These are phyloP conservation scores for Tychaedon coryphoeus DNA, from an alignment of 2,113 vertebrate species.

Conservation along the genomic window DNA sequence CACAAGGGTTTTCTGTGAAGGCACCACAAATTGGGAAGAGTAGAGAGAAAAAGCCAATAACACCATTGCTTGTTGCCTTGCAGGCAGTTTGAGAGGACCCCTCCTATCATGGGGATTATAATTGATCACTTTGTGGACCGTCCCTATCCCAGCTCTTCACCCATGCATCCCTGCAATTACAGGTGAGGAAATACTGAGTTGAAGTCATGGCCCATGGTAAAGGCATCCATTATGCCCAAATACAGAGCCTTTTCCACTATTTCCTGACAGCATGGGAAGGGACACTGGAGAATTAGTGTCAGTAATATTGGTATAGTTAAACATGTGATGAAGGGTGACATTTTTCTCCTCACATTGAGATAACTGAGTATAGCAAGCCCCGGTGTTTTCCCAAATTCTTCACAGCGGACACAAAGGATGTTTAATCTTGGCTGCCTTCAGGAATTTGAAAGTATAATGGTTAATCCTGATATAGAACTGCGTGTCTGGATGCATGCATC, in stretches of 20 bases:
- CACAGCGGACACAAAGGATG: not conserved
- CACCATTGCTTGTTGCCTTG: slow-evolving; percentile 72
- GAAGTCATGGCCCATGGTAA: slow-evolving; percentile 8
- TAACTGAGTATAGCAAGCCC: not conserved
- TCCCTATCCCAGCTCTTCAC: slow-evolving; percentile 87
- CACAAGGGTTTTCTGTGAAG: not conserved
- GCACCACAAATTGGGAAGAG: not conserved
- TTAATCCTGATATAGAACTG: not conserved
- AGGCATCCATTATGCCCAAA: slow-evolving; percentile 25
- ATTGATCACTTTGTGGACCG: slow-evolving; percentile 98
- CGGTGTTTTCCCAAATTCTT: not conserved
- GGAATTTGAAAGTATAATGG: not conserved
- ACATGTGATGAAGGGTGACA: not conserved
- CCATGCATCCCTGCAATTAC: slow-evolving; percentile 96
- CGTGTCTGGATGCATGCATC: not conserved
- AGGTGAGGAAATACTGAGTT: slow-evolving; percentile 79
- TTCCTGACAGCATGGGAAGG: not conserved
- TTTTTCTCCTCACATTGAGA: not conserved
- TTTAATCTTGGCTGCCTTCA: not conserved
- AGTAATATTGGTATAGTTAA: not conserved
- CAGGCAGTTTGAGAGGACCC: slow-evolving; percentile 95
- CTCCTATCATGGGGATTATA: slow-evolving; percentile 98
- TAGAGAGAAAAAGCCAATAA: slow-evolving; percentile 46
- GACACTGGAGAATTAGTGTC: not conserved
- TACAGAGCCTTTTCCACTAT: slow-evolving; percentile 19